A percentile compares a stretch with the other conserved stretches of the same genome.
phyloP scores from a whole-genome alignment of 2,797 vertebrate genomes.

The Chaetodon trifasciatus region DNA sequence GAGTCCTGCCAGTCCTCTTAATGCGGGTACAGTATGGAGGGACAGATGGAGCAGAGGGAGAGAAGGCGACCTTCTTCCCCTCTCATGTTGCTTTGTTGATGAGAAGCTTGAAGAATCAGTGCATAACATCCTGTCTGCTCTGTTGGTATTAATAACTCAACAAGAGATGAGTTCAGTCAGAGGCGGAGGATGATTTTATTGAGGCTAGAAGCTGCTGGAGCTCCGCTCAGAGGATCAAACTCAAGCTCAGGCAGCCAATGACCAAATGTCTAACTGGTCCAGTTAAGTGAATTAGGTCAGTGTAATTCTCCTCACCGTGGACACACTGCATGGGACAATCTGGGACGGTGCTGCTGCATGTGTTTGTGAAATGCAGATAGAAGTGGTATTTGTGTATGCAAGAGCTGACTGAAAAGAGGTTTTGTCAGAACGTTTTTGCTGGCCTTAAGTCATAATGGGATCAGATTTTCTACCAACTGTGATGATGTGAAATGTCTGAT shows the following conservation, averaged over 20 bases:
- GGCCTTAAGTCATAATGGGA: constrained; percentile 19
- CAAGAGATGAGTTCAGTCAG: constrained; percentile 77
- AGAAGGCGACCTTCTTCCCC: constrained; percentile 62
- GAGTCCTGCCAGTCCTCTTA: constrained; percentile 38
- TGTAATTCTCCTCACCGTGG: constrained; percentile 66
- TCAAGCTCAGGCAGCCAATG: constrained; percentile 69
- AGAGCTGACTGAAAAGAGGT: constrained; percentile 15
- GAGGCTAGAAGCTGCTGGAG: constrained; percentile 75
- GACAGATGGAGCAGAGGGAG: constrained; percentile 70
- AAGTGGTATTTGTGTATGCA: constrained; percentile 10
- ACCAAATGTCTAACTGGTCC: constrained; percentile 75
- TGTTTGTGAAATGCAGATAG: constrained; percentile 43
- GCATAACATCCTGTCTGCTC: constrained; percentile 78
- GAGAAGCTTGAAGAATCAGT: constrained; percentile 78
- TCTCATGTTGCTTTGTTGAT: constrained; percentile 71
- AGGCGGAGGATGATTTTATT: constrained; percentile 72
- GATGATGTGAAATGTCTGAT: constrained; percentile 1
- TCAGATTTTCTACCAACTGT: constrained; percentile 15
- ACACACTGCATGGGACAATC: constrained; percentile 57
- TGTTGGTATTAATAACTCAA: constrained; percentile 81
- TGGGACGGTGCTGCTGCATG: constrained; percentile 45
- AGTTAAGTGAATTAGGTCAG: constrained; percentile 81
- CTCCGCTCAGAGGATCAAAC: constrained; percentile 76
- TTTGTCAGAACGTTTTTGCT: constrained; percentile 9
- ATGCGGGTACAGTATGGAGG: constrained; percentile 52